Evolutionary conservation across 2,797 vertebrate species (phyloP), one percentile per base, ranked within the genome.

Genomic region (Falco rusticolus): DNA sequence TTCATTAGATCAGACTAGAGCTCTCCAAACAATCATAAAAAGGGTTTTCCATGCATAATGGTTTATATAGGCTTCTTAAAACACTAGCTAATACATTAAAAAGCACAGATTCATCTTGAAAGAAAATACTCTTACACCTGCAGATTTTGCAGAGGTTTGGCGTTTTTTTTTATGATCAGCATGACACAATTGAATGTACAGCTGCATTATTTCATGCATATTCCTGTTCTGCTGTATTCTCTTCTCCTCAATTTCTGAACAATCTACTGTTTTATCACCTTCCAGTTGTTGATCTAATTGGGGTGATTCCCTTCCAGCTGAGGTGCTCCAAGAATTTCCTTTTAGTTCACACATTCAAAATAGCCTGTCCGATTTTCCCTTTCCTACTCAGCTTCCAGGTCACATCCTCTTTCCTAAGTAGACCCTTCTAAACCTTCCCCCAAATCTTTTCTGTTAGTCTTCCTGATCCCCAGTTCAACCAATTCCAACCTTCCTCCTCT

Each of bases 1-100:
- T 97, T 97, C 97, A 98, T 97, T 98, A 98, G 95, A 97, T 95
- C 92, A 91, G 88, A 96, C 80, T 66, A 95, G 82, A 94, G 90
- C 78, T 87, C 92, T 82, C 95, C 91, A 94, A 97, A 89, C 83
- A 96, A 90, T 87, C 96, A 94, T 59, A 65, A 94, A 94, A 97
- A 95, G 60, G 37, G 56, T 75, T 94, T 93, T 95, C 72, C 59
- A 75, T 91, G 87, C 94, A 76, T 94, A 97, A 96, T 76, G 39
- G 89, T 89, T 91, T 96, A 93, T 85, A 89, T 18, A 79, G 41
- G 34, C 95, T 93, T 96, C 88, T 76, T 89, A 77, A 96, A 97
- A 93, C 93, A 92, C 66, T 33, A 29, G 7, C 93, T 96, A 96
- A 94, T 96, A 93, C 70, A 95, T 95, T 87, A 89, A 85, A 95